Percentiles rank a stretch among this genome's conserved stretches.
These are phyloP conservation scores for Bombus picipes DNA, from an alignment of 1,140 invertebrate species.

Conservation along the genomic window DNA sequence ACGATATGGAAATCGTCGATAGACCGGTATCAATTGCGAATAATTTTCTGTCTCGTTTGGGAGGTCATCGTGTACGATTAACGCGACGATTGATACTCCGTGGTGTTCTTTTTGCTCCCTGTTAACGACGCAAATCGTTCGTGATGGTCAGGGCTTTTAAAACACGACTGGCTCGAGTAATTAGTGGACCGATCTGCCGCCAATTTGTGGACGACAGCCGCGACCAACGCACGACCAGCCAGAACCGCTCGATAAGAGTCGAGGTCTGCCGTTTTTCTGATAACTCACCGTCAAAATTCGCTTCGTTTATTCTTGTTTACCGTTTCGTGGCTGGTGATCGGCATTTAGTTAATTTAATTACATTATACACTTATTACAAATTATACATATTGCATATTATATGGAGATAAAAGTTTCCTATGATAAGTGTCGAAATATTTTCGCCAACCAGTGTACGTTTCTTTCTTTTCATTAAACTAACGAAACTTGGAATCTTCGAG, in stretches of 20 bases:
- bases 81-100: conserved; percentile 15
- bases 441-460: rapidly evolving
- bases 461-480: too few species aligned
- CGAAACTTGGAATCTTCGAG: too few species aligned
- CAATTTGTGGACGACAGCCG: conserved; percentile 71
- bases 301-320: background rate
- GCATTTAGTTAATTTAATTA: background rate
- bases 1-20: conserved; percentile 8
- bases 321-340: background rate
- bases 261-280: background rate
- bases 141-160: conserved; percentile 67
- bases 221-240: conserved; percentile 41
- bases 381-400: too few species aligned
- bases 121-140: conserved; percentile 65
- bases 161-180: conserved; percentile 69
- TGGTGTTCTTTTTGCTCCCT: conserved; percentile 41
- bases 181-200: conserved; percentile 73
- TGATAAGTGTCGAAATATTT: too few species aligned
- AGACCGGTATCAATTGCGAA: conserved; percentile 42
- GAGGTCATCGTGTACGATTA: background rate
- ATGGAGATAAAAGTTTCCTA: too few species aligned
- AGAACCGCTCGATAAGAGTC: background rate
- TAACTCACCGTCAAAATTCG: background rate
- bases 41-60: conserved; percentile 36
- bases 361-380: too few species aligned